Base-by-base conservation (phyloP, 2,797 vertebrate species). In the Champsocephalus esox region DNA sequence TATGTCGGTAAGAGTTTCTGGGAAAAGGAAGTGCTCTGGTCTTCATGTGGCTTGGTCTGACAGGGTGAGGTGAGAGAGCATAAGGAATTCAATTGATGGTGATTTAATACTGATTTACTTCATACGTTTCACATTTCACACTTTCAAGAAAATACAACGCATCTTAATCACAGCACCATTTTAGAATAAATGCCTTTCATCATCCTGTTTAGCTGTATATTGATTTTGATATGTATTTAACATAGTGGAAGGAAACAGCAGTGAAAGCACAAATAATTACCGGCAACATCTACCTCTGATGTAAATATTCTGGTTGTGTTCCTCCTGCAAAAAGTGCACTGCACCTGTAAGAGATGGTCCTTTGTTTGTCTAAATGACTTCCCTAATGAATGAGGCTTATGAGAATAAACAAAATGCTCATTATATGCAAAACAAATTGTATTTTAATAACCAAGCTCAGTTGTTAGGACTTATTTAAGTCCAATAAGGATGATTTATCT, bases 1-100 rank as follows among this genome's bases (percentile, higher is more conserved):
- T 75, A 71, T 88, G 81, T 56, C 28, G 16, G 66, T 71, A 67
- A 82, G 79, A 64, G 55, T 73, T 66, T 79, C 66, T 55, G 44
- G 73, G 48, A 67, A 77, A 63, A 74, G 75, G 86, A 83, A 73
- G 67, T 49, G 63, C 63, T 70, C 64, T 59, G 2, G 9, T 77
- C 61, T 76, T 76, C n/a, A 63, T 70, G 58, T 66, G 79, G 75
- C 72, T 79, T 82, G 50, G 45, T 24, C 56, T 62, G 62, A 78
- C 59, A 63, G 51, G 52, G 17, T 19, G 60, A 79, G 58, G 32
- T 46, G 62, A 66, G 51, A 17, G 10, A 68, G 68, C 46, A 43
- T 59, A 66, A 2, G 43, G 48, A 49, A 24, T 28, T 43, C 66
- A 57, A 58, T 38, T 41, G 10, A 17, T 55, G 50, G 45, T 48